A percentile compares a stretch with the other conserved stretches of the same genome.
Evolutionary conservation across 1,140 invertebrate species (phyloP).

Genomic region (Nylanderia fulva): DNA sequence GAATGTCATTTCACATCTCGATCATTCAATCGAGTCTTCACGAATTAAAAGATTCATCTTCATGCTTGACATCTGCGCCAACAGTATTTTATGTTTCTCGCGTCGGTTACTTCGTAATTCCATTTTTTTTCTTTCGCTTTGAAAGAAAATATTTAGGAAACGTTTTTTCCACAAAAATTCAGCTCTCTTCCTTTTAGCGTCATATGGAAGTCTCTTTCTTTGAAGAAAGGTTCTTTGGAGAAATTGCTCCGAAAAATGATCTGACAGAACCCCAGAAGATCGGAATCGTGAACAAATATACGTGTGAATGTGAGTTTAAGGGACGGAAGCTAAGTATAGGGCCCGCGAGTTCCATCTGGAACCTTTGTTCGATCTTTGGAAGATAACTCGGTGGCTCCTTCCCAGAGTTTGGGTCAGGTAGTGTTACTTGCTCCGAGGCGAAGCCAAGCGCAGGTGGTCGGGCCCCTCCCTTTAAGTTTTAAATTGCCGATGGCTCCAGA

Average conservation of each 20-base stretch:
- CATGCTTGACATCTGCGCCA: slow-evolving; percentile 3
- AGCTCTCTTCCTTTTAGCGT: not conserved
- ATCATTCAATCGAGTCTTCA: not conserved
- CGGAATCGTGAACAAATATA: slow-evolving; percentile 4
- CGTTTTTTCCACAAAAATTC: not conserved
- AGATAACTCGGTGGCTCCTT: slow-evolving; percentile 62
- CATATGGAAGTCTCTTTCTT: not conserved
- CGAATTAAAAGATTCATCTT: not conserved
- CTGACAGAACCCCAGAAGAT: not conserved
- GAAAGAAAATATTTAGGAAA: slow-evolving; percentile 23
- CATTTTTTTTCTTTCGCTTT: too few species aligned
- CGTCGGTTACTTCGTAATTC: not conserved
- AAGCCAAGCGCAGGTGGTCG: slow-evolving; percentile 64
- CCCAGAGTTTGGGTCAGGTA: slow-evolving; percentile 56
- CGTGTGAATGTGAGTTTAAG: slow-evolving; percentile 51
- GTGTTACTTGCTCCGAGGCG: slow-evolving; percentile 62
- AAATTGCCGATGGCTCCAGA: slow-evolving; percentile 40
- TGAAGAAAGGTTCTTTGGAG: not conserved
- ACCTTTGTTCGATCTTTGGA: slow-evolving; percentile 67
- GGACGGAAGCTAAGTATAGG: slow-evolving; percentile 47
- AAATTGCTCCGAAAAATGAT: slow-evolving; percentile 20
- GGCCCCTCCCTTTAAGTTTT: slow-evolving; percentile 32
- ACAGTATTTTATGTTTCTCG: not conserved
- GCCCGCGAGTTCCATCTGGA: slow-evolving; percentile 64
- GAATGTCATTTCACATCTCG: not conserved